These are phyloP conservation scores for Myripristis jacobus DNA, from an alignment of 2,797 vertebrate species.

Conservation along the genomic window DNA sequence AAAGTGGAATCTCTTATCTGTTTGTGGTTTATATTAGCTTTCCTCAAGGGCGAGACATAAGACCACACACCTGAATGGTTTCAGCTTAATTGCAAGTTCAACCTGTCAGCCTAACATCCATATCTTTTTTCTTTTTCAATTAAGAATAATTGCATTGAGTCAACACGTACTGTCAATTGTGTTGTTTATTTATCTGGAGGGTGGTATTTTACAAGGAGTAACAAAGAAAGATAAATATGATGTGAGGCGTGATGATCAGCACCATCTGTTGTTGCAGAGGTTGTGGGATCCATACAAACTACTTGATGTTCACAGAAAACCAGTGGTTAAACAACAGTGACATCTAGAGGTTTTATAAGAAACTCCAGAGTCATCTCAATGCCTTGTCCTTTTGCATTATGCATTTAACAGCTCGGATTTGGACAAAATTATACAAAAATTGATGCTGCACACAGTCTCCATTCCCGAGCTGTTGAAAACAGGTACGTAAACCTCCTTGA, in stretches of 20 bases:
- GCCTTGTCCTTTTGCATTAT: neutral
- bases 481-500: conserved; percentile 13
- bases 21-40: conserved; percentile 35
- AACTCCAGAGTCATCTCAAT: conserved; percentile 19
- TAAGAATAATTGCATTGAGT: conserved; percentile 74
- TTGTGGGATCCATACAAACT: conserved; percentile 58
- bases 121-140: conserved; percentile 67
- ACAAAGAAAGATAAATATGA: conserved; percentile 72
- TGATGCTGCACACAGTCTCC: conserved; percentile 9
- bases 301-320: neutral
- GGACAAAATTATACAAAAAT: conserved; percentile 16
- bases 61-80: conserved; percentile 66
- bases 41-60: conserved; percentile 57
- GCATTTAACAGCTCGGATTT: conserved; percentile 10
- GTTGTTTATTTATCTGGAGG: conserved; percentile 74
- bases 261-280: conserved; percentile 68
- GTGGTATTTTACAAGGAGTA: conserved; percentile 66
- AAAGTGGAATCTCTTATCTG: conserved; percentile 47
- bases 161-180: conserved; percentile 59
- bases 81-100: conserved; percentile 66
- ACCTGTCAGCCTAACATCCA: conserved; percentile 58
- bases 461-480: neutral
- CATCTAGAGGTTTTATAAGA: conserved; percentile 70
- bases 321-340: conserved; percentile 74
- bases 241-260: conserved; percentile 61